Evolutionary conservation across 2,888 invertebrate species (phyloP).

Genomic region (Campopleginae sp.): DNA sequence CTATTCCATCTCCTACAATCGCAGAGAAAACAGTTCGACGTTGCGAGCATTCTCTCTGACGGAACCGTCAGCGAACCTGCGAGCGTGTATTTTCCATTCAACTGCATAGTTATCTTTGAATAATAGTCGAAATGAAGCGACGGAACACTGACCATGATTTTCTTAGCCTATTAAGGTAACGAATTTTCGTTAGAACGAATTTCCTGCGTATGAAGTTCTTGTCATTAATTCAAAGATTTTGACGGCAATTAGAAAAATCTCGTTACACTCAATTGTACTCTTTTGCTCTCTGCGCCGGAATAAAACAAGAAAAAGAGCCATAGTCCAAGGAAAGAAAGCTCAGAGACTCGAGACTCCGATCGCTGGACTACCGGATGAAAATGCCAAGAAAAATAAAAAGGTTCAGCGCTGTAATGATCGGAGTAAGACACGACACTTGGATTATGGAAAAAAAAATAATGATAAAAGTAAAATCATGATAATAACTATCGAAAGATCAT

Average conservation of each 20-base stretch:
- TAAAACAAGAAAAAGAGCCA: constrained; percentile 20
- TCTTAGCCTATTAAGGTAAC: not conserved
- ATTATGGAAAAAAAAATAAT: constrained; percentile 49
- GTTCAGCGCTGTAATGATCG: not conserved
- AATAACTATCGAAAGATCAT: constrained; percentile 28
- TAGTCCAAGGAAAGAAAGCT: constrained; percentile 26
- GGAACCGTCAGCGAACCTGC: constrained; percentile 19
- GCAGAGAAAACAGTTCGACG: not conserved
- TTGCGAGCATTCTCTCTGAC: not conserved
- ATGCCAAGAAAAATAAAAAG: constrained; percentile 6
- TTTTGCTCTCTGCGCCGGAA: constrained; percentile 22
- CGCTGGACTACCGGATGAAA: constrained; percentile 11
- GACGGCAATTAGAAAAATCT: constrained; percentile 49
- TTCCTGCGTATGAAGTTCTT: not conserved
- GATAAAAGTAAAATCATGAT: constrained; percentile 6
- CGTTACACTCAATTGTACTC: constrained; percentile 46
- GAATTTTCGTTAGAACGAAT: too few species aligned
- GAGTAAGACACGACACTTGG: constrained; percentile 27
- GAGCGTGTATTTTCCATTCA: not conserved
- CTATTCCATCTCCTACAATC: not conserved
- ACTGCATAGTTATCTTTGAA: not conserved
- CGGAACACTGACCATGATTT: not conserved
- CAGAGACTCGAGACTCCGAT: not conserved
- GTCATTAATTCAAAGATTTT: not conserved
- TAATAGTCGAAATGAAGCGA: not conserved